Evolutionary conservation across 2,797 vertebrate species (phyloP).

Genomic region (Lithobates pipiens): DNA sequence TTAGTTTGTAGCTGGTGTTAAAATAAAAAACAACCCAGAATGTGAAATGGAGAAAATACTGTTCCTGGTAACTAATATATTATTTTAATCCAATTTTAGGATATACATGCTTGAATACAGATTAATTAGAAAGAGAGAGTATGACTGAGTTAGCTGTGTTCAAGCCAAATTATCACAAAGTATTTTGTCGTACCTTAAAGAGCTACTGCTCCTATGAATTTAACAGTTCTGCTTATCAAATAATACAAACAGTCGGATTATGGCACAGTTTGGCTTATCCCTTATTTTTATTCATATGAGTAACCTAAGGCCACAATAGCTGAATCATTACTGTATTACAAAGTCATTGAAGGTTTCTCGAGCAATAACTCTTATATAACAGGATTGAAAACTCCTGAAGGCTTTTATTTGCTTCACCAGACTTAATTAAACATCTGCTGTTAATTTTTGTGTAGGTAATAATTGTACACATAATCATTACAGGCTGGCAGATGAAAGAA

Average conservation of each 20-base stretch:
- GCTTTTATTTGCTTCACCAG: slow-evolving; percentile 48
- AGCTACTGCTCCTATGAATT: not conserved
- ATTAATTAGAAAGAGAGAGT: not conserved
- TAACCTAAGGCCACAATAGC: slow-evolving; percentile 22
- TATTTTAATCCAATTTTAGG: not conserved
- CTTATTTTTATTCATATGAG: slow-evolving; percentile 18
- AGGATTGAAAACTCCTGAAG: slow-evolving; percentile 49
- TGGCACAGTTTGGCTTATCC: slow-evolving; percentile 11
- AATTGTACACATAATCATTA: slow-evolving; percentile 58
- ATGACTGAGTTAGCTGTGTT: not conserved
- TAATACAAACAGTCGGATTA: slow-evolving; percentile 30
- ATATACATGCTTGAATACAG: not conserved
- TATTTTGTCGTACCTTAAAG: slow-evolving; percentile 6
- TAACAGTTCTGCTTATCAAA: slow-evolving; percentile 18
- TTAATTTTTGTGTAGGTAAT: slow-evolving; percentile 60
- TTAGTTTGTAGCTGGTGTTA: not conserved
- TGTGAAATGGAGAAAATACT: not conserved
- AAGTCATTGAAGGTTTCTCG: slow-evolving; percentile 41
- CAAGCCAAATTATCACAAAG: slow-evolving; percentile 18
- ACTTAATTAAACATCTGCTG: slow-evolving; percentile 59
- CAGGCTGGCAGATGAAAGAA: slow-evolving; percentile 53
- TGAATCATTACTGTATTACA: slow-evolving; percentile 37
- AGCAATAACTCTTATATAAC: slow-evolving; percentile 51
- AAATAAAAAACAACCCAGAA: not conserved
- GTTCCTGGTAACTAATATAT: not conserved